phyloP scores from a whole-genome alignment of 2,113 vertebrate species.

The Engraulis encrasicolus region DNA sequence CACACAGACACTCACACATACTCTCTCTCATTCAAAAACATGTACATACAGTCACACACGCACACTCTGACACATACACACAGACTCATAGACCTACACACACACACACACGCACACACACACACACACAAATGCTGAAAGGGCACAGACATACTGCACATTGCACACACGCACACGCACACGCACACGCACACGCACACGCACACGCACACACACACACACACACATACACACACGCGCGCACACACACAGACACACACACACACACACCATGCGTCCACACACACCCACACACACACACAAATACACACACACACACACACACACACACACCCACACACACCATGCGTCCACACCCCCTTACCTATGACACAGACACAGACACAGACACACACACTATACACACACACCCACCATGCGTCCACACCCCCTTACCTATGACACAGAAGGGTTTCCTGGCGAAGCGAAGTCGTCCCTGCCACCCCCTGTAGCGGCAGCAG shows the following conservation, averaged over 20 bases:
- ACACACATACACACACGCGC: neutral
- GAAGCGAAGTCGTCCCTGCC: slow-evolving; percentile 92
- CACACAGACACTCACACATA: slow-evolving; percentile 2
- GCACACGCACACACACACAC: slow-evolving; percentile 22
- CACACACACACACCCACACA: slow-evolving; percentile 22
- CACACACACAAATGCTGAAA: slow-evolving; percentile 4
- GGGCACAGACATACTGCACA: slow-evolving; percentile 17
- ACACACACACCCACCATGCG: slow-evolving; percentile 10
- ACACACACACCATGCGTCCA: neutral
- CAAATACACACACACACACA: slow-evolving; percentile 28
- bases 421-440: slow-evolving; percentile 77
- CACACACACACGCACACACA: neutral
- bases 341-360: neutral
- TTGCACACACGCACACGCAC: neutral
- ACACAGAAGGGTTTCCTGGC: slow-evolving; percentile 98
- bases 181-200: slow-evolving; percentile 32
- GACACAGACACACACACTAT: neutral
- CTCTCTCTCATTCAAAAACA: neutral
- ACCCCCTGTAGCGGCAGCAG: slow-evolving; percentile 96
- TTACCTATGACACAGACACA: neutral
- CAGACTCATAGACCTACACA: neutral
- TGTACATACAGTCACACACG: slow-evolving; percentile 21
- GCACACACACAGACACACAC: neutral
- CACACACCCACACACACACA: slow-evolving; percentile 3
- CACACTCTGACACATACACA: slow-evolving; percentile 21